Evolutionary conservation across 2,113 vertebrate genomes (phyloP).

Genomic region (Urocitellus parryii): DNA sequence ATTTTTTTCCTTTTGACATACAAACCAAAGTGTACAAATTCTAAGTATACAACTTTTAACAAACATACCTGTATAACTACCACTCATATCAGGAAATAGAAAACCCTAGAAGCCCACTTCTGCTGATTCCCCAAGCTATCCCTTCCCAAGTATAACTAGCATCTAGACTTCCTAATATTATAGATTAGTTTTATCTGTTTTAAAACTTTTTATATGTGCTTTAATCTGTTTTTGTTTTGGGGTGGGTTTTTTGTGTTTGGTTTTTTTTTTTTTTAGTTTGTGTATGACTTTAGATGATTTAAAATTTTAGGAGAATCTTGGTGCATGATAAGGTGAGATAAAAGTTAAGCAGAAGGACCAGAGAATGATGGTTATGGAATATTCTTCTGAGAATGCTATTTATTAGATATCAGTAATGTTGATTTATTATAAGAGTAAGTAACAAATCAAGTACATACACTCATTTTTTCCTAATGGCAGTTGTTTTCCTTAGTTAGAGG

Average conservation of each 20-base stretch:
- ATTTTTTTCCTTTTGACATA: neutral
- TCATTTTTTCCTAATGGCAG: neutral
- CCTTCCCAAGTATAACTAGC: neutral
- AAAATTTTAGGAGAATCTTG: conserved; percentile 43
- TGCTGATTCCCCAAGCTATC: neutral
- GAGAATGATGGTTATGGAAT: neutral
- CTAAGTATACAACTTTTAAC: conserved; percentile 1
- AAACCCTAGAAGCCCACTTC: neutral
- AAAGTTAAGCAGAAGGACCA: neutral
- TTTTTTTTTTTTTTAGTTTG: neutral
- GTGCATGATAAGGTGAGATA: neutral
- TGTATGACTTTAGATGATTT: conserved; percentile 51
- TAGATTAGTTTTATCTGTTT: conserved; percentile 48
- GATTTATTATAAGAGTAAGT: neutral
- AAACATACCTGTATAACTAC: neutral
- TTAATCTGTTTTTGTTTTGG: neutral
- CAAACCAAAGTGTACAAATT: conserved; percentile 19
- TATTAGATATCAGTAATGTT: conserved; percentile 34
- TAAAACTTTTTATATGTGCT: conserved; percentile 8
- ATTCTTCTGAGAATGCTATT: neutral
- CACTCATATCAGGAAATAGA: conserved; percentile 23
- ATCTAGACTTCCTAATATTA: conserved; percentile 28
- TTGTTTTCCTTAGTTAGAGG: conserved; percentile 12
- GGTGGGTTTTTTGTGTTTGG: too few relatives aligned
- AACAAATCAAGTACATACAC: neutral